Conservation (phyloP, 30 jellyfish, hydroid and myxozoan genomes). For the Morbakka virulenta region DNA sequence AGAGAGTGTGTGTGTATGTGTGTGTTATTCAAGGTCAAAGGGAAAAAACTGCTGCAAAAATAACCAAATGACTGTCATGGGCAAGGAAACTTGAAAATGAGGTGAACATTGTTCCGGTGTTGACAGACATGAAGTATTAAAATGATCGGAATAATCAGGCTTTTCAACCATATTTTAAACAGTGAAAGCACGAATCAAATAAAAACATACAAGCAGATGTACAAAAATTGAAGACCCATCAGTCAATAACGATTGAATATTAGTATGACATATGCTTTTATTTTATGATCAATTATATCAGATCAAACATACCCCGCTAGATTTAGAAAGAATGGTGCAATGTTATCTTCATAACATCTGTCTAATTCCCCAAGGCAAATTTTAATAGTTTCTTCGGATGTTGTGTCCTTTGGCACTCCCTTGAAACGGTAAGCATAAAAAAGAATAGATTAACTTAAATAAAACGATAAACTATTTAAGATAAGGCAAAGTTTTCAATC, state of each 20-base stretch:
- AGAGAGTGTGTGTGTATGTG: too few species aligned
- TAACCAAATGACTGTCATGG: too few species aligned
- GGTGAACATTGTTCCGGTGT: too few species aligned
- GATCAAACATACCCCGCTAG: conserved; percentile 83
- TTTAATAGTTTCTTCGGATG: conserved; percentile 95
- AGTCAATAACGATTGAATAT: too few species aligned
- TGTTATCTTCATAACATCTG: conserved; percentile 93
- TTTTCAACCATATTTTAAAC: neutral
- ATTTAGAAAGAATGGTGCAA: conserved; percentile 90
- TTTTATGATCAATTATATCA: neutral
- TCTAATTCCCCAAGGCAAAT: conserved; percentile 95
- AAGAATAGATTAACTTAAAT: neutral
- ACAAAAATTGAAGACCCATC: too few species aligned
- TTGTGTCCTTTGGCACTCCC: conserved; percentile 99
- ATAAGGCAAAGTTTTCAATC: neutral
- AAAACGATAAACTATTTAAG: neutral
- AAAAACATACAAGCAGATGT: neutral
- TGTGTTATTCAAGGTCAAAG: too few species aligned
- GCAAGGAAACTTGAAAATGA: too few species aligned
- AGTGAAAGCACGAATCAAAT: neutral
- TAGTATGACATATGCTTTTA: too few species aligned
- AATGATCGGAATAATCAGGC: neutral
- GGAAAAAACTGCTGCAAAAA: too few species aligned
- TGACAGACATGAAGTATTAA: neutral
- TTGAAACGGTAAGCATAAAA: too few species aligned